Percentiles rank a stretch among this genome's conserved stretches.
phyloP scores from a whole-genome alignment of 2,113 vertebrate species.

The Cochlearius cochlearius region DNA sequence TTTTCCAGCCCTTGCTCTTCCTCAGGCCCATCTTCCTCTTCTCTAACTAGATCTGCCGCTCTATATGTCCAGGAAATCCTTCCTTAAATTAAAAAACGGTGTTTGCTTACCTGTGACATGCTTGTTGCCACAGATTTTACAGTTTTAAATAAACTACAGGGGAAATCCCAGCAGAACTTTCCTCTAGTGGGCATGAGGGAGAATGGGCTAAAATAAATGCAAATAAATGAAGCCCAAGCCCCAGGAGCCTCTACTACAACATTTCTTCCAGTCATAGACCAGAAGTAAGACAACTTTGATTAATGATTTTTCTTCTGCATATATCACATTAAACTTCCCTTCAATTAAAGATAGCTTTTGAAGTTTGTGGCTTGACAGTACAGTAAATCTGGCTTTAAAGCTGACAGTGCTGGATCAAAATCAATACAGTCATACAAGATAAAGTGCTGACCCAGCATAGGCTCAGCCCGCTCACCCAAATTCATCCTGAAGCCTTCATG shows the following conservation, averaged over 20 bases:
- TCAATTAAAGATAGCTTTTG: slow-evolving; percentile 13
- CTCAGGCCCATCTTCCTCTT: neutral
- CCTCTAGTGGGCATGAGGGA: neutral
- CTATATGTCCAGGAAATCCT: neutral
- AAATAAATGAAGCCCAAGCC: neutral
- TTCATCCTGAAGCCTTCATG: neutral
- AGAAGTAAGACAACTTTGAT: neutral
- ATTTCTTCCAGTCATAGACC: neutral
- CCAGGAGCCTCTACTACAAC: neutral
- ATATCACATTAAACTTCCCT: neutral
- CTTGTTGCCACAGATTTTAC: neutral
- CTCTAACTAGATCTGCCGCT: neutral
- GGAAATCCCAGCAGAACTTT: neutral
- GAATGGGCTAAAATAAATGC: neutral
- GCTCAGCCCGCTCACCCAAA: neutral
- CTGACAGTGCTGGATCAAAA: neutral
- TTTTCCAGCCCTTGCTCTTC: neutral
- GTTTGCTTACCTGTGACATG: neutral
- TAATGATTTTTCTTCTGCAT: neutral
- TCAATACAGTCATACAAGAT: neutral
- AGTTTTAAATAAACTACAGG: neutral
- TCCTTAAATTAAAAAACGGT: neutral
- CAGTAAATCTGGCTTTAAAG: slow-evolving; percentile 25
- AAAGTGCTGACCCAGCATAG: slow-evolving; percentile 20
- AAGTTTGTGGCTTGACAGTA: neutral